Evolutionary conservation across 2,888 invertebrate genomes (phyloP).

Genomic region (Heliconius ethilla): DNA sequence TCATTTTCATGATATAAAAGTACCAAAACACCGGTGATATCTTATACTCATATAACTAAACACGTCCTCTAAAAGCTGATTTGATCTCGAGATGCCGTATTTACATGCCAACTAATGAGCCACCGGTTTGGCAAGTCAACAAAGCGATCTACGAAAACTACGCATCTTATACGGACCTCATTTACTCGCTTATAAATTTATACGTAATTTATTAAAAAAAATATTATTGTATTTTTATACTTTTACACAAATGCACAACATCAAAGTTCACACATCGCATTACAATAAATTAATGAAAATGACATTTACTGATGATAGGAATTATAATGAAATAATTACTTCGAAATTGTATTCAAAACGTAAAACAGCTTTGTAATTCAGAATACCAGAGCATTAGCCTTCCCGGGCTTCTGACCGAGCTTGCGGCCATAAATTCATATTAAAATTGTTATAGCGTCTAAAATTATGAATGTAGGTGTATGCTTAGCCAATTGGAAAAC

Average conservation of each 20-base stretch:
- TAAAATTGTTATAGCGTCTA: slow-evolving; percentile 51
- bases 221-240: background rate
- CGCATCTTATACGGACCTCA: slow-evolving; percentile 41
- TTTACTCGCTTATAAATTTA: background rate
- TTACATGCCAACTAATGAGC: slow-evolving; percentile 53
- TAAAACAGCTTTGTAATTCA: background rate
- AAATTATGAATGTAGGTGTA: slow-evolving; percentile 52
- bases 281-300: background rate
- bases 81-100: slow-evolving; percentile 35
- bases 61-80: slow-evolving; percentile 9
- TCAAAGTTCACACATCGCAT: background rate
- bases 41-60: slow-evolving; percentile 7
- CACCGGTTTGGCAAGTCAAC: slow-evolving; percentile 49
- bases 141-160: slow-evolving; percentile 44
- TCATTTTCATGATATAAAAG: background rate
- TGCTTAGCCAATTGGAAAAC: slow-evolving; percentile 58
- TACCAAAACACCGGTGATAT: background rate
- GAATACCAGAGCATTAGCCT: background rate
- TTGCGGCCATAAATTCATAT: slow-evolving; percentile 8
- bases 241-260: background rate
- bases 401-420: background rate
- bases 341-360: background rate
- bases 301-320: too few relatives aligned
- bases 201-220: background rate
- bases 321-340: background rate